Evolutionary conservation across 2,113 vertebrate genomes (phyloP), one percentile per base, ranked within the genome.

Genomic region (Megaceryle maxima): DNA sequence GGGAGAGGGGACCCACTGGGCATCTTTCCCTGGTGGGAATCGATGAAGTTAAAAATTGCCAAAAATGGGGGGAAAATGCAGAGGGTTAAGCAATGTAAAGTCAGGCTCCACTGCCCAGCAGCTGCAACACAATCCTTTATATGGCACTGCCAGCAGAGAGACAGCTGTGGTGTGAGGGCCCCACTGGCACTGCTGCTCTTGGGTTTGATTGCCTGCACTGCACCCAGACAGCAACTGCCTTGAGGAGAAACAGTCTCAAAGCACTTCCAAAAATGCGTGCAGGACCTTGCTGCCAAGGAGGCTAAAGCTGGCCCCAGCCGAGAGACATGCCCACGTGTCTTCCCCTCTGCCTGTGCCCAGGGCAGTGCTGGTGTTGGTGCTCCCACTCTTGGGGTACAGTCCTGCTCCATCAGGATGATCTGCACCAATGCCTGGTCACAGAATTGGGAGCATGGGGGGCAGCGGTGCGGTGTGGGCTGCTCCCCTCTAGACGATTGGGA

Each of bases 321-420:
- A 62, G 35, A 92, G 29, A 51, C 13, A 13, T 0, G 3, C 22
- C 73, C 24, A 5, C 1, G 0, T 1, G 2, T 37, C 48, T 83
- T 35, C 17, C 51, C 26, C 35, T 5, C 15, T 28, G 18, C 8
- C 68, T 37, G 16, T 4, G 4, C 35, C 25, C 2, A 1, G 31
- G 25, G 28, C 6, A 0, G 15, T 6, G 2, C 26, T 2, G 0
- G 48, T 16, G 48, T 41, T 15, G 1, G 59, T 2, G 3, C 25
- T 13, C 15, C 35, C 7, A 2, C 16, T 55, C 50, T 1, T 64
- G n/a, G 12, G 24, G 8, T 5, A 15, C 0, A 0, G 16, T 46
- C n/a, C 67, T 5, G 0, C 25, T 44, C 24, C 39, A 29, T 3
- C 0, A 3, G 1, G 28, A 31, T 6, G 33, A 18, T 26, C 53